Evolutionary conservation across 2,113 vertebrate species (phyloP).

Genomic region (Synchiropus splendidus): DNA sequence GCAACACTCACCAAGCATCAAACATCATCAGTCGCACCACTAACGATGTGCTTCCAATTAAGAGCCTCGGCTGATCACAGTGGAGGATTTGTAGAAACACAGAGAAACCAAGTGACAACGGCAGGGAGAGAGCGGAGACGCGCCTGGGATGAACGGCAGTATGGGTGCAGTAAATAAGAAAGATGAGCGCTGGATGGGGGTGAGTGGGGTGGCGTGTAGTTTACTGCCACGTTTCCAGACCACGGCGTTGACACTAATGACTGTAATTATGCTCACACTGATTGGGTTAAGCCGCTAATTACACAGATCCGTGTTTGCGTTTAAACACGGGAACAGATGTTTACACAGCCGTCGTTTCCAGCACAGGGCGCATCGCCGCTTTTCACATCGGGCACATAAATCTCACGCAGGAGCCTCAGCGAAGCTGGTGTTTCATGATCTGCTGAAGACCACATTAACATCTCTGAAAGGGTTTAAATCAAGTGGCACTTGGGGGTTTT

Average conservation of each 20-base stretch:
- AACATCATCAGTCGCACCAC: slow-evolving; percentile 52
- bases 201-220: slow-evolving; percentile 23
- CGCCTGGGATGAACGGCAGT: slow-evolving; percentile 45
- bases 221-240: slow-evolving; percentile 57
- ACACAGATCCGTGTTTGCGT: slow-evolving; percentile 51
- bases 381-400: no score
- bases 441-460: slow-evolving; percentile 50
- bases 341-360: slow-evolving; percentile 53
- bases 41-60: slow-evolving; percentile 69
- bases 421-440: slow-evolving; percentile 45
- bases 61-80: slow-evolving; percentile 61
- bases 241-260: slow-evolving; percentile 57
- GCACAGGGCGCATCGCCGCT: slow-evolving; percentile 25
- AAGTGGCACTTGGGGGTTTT: slow-evolving; percentile 30
- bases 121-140: slow-evolving; percentile 32
- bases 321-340: slow-evolving; percentile 57
- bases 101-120: slow-evolving; percentile 32
- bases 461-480: slow-evolving; percentile 46
- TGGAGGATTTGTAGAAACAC: slow-evolving; percentile 54
- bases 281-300: slow-evolving; percentile 66
- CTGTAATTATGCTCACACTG: slow-evolving; percentile 63
- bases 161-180: slow-evolving; percentile 58
- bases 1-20: slow-evolving; percentile 49
- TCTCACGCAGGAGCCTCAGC: slow-evolving; percentile 54
- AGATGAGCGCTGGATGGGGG: slow-evolving; percentile 44